Conservation (phyloP, 2,797 vertebrate genomes). For the Petrocephalus schoutedeni region DNA sequence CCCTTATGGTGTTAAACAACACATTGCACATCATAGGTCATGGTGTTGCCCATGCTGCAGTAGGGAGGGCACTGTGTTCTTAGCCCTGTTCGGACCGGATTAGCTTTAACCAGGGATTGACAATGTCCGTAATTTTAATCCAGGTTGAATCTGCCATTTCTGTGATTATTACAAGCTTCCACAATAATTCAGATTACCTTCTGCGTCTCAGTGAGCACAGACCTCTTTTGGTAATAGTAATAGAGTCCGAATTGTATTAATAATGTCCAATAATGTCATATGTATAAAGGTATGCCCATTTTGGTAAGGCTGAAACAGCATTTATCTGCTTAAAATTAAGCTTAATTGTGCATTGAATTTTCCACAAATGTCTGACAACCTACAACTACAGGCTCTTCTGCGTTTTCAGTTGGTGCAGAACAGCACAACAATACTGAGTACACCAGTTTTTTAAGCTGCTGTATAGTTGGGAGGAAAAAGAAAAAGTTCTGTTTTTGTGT, state of each 20-base stretch:
- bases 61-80: not conserved
- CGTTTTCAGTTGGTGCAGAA: not conserved
- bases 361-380: not conserved
- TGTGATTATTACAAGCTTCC: not conserved
- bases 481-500: not conserved
- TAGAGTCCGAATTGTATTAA: not conserved
- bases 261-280: not conserved
- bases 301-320: not conserved
- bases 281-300: not conserved
- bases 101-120: not conserved
- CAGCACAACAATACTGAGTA: not conserved
- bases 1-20: not conserved
- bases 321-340: not conserved
- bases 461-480: not conserved
- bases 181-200: not conserved
- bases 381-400: not conserved
- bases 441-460: not conserved
- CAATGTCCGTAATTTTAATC: not conserved
- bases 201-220: not conserved
- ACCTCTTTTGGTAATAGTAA: not conserved
- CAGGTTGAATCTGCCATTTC: not conserved
- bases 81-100: not conserved
- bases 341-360: not conserved
- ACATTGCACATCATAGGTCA: not conserved
- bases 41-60: not conserved